Base-by-base conservation (phyloP, 2,797 vertebrate genomes). In the Sebastes kiyomatsui region DNA sequence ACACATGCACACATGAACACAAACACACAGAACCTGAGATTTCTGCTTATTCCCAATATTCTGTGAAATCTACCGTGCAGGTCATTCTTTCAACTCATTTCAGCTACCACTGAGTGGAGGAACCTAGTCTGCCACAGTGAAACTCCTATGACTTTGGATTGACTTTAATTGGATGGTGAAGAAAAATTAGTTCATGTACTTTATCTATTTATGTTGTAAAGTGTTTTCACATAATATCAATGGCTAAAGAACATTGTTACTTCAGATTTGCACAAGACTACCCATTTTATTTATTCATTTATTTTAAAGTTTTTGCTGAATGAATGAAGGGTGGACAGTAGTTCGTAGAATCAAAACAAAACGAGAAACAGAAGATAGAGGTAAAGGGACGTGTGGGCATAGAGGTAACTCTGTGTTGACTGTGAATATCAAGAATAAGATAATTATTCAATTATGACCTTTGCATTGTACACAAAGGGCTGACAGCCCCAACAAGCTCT, bases 41-140 rank as follows among this genome's bases (percentile, higher is more conserved):
- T 89, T 86, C n/a, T 54, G 46, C 67, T 60, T 35, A 30, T 28
- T 78, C 20, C 55, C 18, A 56, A 68, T 77, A 62, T 75, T 74
- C 7, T 54, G 11, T 25, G 25, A 68, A 54, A 76, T 75, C 23
- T 23, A 12, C 33, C 42, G 2, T 6, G 27, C 8, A 49, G 62
- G 59, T 72, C 65, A 56, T 68, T 69, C 49, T 25, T 71, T 28
- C 38, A 52, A 25, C 33, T 67, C 9, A 22, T 56, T 62, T 38
- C 20, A 58, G 16, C 33, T 25, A 22, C 11, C 49, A 25, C 46
- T 13, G 27, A 72, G 38, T 61, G 66, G 58, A n/a, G 76, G 46
- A 73, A 73, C 13, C 5, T 20, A 46, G 42, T 46, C 16, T 8
- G 16, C 42, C 42, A 46, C 16, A 46, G 16, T 46, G 7, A 68